Percentiles rank a stretch among this genome's conserved stretches.
Evolutionary conservation across 2,888 invertebrate species (phyloP).

Genomic region (Teleiodes luculella): DNA sequence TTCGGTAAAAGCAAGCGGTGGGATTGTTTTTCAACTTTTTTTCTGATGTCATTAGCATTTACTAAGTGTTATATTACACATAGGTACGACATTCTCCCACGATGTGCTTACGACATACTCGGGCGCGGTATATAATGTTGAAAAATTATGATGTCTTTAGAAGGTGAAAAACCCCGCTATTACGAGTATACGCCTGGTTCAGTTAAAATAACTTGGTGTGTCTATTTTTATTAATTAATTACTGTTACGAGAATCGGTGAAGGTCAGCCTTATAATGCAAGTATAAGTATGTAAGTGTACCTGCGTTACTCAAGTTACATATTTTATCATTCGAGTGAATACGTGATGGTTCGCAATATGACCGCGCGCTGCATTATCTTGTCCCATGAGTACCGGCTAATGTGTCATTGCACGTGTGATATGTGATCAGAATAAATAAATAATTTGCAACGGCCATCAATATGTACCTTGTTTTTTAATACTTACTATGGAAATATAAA

Average conservation of each 20-base stretch:
- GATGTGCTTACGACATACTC: slow-evolving; percentile 31
- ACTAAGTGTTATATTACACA: slow-evolving; percentile 11
- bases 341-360: slow-evolving; percentile 44
- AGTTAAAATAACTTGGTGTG: slow-evolving; percentile 24
- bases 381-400: slow-evolving; percentile 21
- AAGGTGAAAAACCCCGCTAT: slow-evolving; percentile 37
- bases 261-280: slow-evolving; percentile 7
- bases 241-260: slow-evolving; percentile 35
- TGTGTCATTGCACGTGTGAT: slow-evolving; percentile 50
- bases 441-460: slow-evolving; percentile 11
- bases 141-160: slow-evolving; percentile 38
- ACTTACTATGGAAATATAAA: too few species aligned
- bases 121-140: slow-evolving; percentile 24
- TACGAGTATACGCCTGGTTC: slow-evolving; percentile 24
- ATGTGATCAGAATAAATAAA: slow-evolving; percentile 53
- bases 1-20: slow-evolving; percentile 1
- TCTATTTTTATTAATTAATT: slow-evolving; percentile 45
- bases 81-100: slow-evolving; percentile 22
- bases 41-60: slow-evolving; percentile 11
- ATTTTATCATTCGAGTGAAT: slow-evolving; percentile 26
- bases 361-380: slow-evolving; percentile 28
- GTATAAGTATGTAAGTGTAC: neutral
- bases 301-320: slow-evolving; percentile 19
- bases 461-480: too few species aligned
- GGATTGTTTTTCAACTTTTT: slow-evolving; percentile 5